These are phyloP conservation scores for Acrossocheilus fasciatus DNA, from an alignment of 2,797 vertebrate genomes.

Conservation along the genomic window DNA sequence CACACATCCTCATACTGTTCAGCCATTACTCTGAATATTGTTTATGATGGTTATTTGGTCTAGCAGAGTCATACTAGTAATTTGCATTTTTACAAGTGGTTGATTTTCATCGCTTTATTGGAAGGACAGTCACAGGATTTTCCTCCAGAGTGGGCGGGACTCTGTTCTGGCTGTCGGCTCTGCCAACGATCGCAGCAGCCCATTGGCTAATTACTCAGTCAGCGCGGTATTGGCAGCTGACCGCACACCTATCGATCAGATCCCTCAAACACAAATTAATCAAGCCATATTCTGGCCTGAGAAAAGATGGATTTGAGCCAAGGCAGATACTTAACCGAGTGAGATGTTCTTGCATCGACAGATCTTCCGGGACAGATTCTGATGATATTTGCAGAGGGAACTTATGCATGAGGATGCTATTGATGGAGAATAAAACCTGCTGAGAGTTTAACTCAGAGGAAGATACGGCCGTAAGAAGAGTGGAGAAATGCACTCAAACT, in stretches of 20 bases:
- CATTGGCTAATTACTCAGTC: slow-evolving; percentile 79
- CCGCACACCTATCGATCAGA: slow-evolving; percentile 77
- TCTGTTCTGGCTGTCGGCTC: slow-evolving; percentile 71
- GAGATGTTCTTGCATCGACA: slow-evolving; percentile 22
- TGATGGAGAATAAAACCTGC: not conserved
- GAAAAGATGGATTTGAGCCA: slow-evolving; percentile 51
- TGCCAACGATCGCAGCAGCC: slow-evolving; percentile 65
- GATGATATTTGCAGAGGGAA: slow-evolving; percentile 33
- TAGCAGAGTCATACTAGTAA: not conserved
- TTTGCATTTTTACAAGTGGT: not conserved
- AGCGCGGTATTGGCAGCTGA: slow-evolving; percentile 78
- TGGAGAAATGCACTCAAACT: not conserved
- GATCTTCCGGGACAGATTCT: slow-evolving; percentile 9
- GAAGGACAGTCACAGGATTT: slow-evolving; percentile 59
- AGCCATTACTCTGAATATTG: not conserved
- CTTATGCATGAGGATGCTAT: slow-evolving; percentile 17
- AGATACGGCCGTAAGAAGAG: not conserved
- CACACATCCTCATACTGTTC: not conserved
- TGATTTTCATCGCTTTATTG: slow-evolving; percentile 18
- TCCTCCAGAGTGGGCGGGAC: slow-evolving; percentile 59
- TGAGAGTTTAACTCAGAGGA: not conserved
- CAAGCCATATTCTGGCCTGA: slow-evolving; percentile 68
- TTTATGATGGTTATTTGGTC: slow-evolving; percentile 14
- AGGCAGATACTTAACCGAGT: slow-evolving; percentile 28
- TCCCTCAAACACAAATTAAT: slow-evolving; percentile 76